Percentiles rank a stretch among this genome's conserved stretches.
phyloP scores from a whole-genome alignment of 2,797 vertebrate species.

The Hipposideros larvatus region DNA sequence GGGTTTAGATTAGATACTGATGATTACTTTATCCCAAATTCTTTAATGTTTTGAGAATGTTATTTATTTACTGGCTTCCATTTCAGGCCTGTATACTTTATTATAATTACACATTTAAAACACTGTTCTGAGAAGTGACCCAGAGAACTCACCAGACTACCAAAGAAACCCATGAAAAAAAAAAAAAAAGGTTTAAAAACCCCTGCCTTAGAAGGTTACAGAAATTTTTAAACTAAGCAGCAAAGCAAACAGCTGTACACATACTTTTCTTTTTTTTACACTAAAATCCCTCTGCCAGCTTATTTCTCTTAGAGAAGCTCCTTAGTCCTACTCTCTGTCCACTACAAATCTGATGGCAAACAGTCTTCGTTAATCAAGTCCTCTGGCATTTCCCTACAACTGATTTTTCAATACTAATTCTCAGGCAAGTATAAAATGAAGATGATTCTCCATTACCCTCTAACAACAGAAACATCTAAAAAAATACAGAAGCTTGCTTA shows the following conservation, averaged over 20 bases:
- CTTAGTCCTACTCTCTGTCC: background rate
- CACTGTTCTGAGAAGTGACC: background rate
- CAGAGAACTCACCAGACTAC: background rate
- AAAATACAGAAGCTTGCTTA: background rate
- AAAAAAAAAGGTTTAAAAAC: background rate
- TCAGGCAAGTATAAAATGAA: background rate
- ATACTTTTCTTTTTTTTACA: background rate
- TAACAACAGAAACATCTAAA: conserved; percentile 19
- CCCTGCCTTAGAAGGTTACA: background rate
- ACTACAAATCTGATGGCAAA: background rate
- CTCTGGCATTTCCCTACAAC: background rate
- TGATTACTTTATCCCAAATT: background rate
- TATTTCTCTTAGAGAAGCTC: background rate
- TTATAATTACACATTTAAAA: background rate
- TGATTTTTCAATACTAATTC: background rate
- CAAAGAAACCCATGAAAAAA: background rate
- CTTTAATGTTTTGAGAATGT: background rate
- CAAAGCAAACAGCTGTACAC: background rate
- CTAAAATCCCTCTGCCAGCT: background rate
- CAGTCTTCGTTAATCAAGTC: background rate
- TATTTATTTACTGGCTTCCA: background rate
- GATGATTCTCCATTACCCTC: background rate
- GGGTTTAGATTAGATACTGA: background rate
- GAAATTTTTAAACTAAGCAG: background rate
- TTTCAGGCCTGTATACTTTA: background rate